Evolutionary conservation across 2,888 invertebrate species (phyloP), one percentile per base, ranked within the genome.

Genomic region (Tortrix viridana): DNA sequence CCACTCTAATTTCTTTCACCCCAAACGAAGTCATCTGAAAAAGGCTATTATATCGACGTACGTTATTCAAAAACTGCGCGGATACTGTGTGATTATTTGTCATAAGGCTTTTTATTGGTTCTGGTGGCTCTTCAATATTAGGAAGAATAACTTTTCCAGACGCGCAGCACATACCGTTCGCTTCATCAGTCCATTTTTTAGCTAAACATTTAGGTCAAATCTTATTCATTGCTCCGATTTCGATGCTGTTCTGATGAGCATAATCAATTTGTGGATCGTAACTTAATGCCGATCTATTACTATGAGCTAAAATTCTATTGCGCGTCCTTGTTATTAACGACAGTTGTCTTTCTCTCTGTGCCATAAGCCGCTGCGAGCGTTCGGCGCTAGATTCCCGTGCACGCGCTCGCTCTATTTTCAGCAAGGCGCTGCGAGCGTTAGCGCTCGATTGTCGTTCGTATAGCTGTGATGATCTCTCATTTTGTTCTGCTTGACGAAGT

Each of bases 21-120:
- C 72, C 71, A 67, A 74, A 74, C 6, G 73, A 76, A 43, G 72
- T 73, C 70, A 75, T 73, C 50, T 74, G 71, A 61, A 73, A 73
- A 14, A 66, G 55, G 2, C 44, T 68, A 67, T 71, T 71, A 46
- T 68, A 71, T 49, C 18, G 54, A 19, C 67, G 60, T 62, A 47
- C 37, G n/a, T 67, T 58, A 3, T 14, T 64, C 56, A 67, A 65
- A 58, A 71, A 69, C 66, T 67, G 65, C 9, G 22, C 22, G 22
- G 22, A 22, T 22, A 22, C 3, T 22, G 22, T 22, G 4, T 4
- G 2, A 22, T 22, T 22, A 4, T 22, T 22, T 4, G 22, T 22
- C 22, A 22, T 2, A 22, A 22, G 22, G 22, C 22, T 22, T 22
- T 22, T 22, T 2, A 22, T 22, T 22, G 22, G 22, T 22, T 22